Base-by-base conservation (phyloP, 2,797 vertebrate genomes). In the Craterocephalus amniculus region DNA sequence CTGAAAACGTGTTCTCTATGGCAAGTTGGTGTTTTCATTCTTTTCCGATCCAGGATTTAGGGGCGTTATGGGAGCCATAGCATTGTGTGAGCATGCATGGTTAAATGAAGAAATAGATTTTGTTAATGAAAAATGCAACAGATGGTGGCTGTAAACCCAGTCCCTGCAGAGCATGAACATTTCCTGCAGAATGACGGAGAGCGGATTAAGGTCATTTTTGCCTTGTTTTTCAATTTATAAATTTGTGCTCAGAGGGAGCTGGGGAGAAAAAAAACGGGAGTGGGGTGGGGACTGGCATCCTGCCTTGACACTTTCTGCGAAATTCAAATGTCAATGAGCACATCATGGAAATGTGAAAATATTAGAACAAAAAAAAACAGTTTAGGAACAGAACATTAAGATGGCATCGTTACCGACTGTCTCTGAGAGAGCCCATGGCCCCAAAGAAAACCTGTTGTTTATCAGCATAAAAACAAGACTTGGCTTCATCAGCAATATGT, bases 121-220 rank as follows among this genome's bases (percentile, higher is more conserved):
- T 90, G 90, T 92, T 93, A 93, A 93, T 93, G 91, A 92, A 93
- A 94, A 93, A 92, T 66, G 88, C 90, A 93, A 92, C 92, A 93
- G 92, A 93, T 92, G 92, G 93, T 77, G 86, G 86, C 88, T 84
- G 86, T 88, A 90, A 91, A 91, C 83, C 84, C 79, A 20, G 77
- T 93, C 91, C 89, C 92, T 65, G 79, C 85, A 85, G 91, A 93
- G 88, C 85, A 74, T 24, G 56, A 88, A 87, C 89, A 81, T 90
- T 91, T 92, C 84, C 91, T 74, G 89, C 89, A 80, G 87, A 91
- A 91, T 83, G 88, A 87, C 87, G 79, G 84, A 60, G 83, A 84
- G 87, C 79, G 88, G 92, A 93, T 93, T 93, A 93, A 92, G 92
- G 91, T 93, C 91, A 91, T 91, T 93, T 93, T 89, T 90, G 86